These are phyloP conservation scores for Brachyopa scutellaris DNA, from an alignment of 2,888 invertebrate species.

Conservation along the genomic window DNA sequence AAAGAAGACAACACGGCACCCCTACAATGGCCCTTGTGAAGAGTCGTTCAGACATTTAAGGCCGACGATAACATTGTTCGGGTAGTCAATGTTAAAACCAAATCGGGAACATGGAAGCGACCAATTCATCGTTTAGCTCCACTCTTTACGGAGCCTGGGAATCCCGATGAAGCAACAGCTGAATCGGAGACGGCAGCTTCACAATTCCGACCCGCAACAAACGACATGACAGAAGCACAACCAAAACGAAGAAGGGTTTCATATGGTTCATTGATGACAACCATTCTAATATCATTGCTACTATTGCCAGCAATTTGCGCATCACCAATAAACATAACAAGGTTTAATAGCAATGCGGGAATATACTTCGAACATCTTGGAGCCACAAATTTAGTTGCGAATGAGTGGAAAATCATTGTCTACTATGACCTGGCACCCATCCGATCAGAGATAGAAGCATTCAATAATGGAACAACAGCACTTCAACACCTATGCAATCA, in stretches of 20 bases:
- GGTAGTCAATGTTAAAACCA: slow-evolving; percentile 36
- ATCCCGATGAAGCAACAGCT: neutral
- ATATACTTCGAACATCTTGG: slow-evolving; percentile 10
- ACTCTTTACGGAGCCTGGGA: neutral
- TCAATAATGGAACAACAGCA: slow-evolving; percentile 1
- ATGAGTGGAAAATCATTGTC: neutral
- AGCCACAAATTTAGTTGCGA: neutral
- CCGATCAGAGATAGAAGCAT: neutral
- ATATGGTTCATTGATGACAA: neutral
- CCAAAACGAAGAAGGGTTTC: neutral
- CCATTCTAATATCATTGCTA: neutral
- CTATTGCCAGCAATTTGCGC: neutral
- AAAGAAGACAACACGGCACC: slow-evolving; percentile 38
- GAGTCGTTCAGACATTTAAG: neutral
- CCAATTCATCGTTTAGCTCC: neutral
- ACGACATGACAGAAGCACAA: neutral
- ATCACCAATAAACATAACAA: neutral
- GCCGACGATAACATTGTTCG: neutral
- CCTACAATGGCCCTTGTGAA: slow-evolving; percentile 26
- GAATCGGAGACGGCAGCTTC: neutral
- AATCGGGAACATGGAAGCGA: neutral
- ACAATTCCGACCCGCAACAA: no score
- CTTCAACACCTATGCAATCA: slow-evolving; percentile 2
- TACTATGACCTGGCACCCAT: neutral
- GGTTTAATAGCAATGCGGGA: slow-evolving; percentile 1